phyloP scores from a whole-genome alignment of 2,888 invertebrate species.

The Agrypnus murinus region DNA sequence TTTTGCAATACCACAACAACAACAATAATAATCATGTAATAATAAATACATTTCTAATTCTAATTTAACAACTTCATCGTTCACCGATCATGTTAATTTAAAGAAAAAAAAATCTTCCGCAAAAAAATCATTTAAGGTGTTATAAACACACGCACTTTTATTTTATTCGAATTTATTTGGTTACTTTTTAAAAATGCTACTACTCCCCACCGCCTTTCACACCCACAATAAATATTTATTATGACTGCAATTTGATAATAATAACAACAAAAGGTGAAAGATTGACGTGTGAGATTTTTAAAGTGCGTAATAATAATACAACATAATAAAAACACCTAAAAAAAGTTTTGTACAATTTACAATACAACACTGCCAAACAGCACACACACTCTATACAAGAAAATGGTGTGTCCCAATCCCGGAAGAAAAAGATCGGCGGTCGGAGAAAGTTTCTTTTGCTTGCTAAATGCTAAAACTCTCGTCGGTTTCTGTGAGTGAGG shows the following conservation, averaged over 20 bases:
- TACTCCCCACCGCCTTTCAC: background rate
- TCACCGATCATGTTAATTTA: background rate
- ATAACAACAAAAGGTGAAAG: constrained; percentile 11
- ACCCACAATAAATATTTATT: too few relatives aligned
- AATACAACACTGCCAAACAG: constrained; percentile 38
- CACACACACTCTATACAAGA: too few relatives aligned
- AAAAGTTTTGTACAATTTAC: background rate
- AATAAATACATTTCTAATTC: background rate
- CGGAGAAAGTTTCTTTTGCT: constrained; percentile 63
- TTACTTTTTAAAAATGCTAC: background rate
- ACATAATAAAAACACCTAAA: too few relatives aligned
- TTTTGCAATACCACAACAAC: constrained; percentile 25
- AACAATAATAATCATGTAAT: too few relatives aligned
- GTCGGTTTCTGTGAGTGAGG: constrained; percentile 24
- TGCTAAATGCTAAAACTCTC: constrained; percentile 51
- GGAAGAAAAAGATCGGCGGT: constrained; percentile 65
- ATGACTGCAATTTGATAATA: too few relatives aligned
- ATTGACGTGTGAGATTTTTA: constrained; percentile 11
- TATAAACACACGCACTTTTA: constrained; percentile 10
- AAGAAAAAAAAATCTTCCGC: constrained; percentile 4
- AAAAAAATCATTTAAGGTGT: background rate
- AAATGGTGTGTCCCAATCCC: constrained; percentile 64
- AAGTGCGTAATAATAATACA: background rate
- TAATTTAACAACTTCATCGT: constrained; percentile 16
- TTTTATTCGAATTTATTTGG: background rate